Evolutionary conservation across 2,888 invertebrate genomes (phyloP).

Genomic region (Sminthurides aquaticus): DNA sequence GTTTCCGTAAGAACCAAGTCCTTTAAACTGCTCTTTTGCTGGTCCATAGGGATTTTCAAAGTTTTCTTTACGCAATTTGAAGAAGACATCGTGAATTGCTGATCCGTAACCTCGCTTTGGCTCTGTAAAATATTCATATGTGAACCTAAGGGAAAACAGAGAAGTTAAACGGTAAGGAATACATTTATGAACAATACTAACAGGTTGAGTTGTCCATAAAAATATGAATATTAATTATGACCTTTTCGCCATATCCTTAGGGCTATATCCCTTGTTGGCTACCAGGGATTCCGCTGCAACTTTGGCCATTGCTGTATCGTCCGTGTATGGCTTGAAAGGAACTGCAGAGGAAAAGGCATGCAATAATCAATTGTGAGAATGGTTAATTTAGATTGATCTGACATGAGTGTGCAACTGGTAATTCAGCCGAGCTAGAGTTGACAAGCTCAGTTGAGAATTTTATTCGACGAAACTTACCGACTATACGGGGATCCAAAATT

Average conservation of each 20-base stretch:
- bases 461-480: too few species aligned
- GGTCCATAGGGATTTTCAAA: slow-evolving; percentile 57
- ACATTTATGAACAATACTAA: neutral
- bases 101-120: slow-evolving; percentile 61
- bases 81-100: slow-evolving; percentile 53
- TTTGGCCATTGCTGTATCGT: slow-evolving; percentile 65
- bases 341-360: slow-evolving; percentile 46
- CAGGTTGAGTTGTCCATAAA: neutral
- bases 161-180: too few species aligned
- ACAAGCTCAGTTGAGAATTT: too few species aligned
- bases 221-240: slow-evolving; percentile 37
- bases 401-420: too few species aligned
- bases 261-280: slow-evolving; percentile 53
- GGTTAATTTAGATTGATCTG: too few species aligned
- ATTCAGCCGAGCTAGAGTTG: too few species aligned
- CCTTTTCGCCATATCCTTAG: slow-evolving; percentile 56
- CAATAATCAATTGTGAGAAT: too few species aligned
- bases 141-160: slow-evolving; percentile 50
- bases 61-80: slow-evolving; percentile 52
- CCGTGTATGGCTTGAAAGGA: slow-evolving; percentile 56
- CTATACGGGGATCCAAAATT: slow-evolving; percentile 53
- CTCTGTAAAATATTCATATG: slow-evolving; percentile 56
- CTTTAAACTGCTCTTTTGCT: slow-evolving; percentile 59
- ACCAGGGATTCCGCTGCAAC: slow-evolving; percentile 57
- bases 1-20: slow-evolving; percentile 67